These are phyloP conservation scores for Cydia splendana DNA, from an alignment of 1,140 invertebrate genomes.

Conservation along the genomic window DNA sequence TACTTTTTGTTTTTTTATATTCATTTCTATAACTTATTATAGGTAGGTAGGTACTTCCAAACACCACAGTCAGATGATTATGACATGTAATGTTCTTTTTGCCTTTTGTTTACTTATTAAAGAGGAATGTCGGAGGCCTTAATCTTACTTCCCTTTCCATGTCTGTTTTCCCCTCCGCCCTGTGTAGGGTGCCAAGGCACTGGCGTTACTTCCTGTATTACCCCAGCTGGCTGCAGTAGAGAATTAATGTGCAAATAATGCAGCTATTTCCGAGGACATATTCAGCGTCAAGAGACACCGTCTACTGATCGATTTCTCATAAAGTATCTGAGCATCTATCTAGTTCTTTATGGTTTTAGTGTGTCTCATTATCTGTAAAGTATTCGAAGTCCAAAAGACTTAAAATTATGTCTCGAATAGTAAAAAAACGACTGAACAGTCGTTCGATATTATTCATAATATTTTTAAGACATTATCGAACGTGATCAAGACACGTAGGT, in stretches of 20 bases:
- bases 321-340: not conserved
- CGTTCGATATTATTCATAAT: no score
- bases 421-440: no score
- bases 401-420: no score
- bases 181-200: not conserved
- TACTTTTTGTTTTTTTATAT: no score
- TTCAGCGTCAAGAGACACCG: not conserved
- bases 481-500: no score
- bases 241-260: slow-evolving; percentile 12
- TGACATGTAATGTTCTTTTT: not conserved
- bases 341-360: not conserved
- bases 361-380: no score
- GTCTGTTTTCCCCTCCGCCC: slow-evolving; percentile 3
- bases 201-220: not conserved
- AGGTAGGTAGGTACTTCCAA: not conserved
- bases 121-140: not conserved
- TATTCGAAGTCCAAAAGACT: no score
- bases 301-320: not conserved
- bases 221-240: slow-evolving; percentile 5
- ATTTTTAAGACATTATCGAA: no score
- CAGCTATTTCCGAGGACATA: slow-evolving; percentile 1
- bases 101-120: slow-evolving; percentile 2
- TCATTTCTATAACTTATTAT: not conserved
- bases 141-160: slow-evolving; percentile 14
- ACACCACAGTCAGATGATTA: not conserved